phyloP scores from a whole-genome alignment of 2,888 invertebrate species.

The Hirtodrosophila duncani region DNA sequence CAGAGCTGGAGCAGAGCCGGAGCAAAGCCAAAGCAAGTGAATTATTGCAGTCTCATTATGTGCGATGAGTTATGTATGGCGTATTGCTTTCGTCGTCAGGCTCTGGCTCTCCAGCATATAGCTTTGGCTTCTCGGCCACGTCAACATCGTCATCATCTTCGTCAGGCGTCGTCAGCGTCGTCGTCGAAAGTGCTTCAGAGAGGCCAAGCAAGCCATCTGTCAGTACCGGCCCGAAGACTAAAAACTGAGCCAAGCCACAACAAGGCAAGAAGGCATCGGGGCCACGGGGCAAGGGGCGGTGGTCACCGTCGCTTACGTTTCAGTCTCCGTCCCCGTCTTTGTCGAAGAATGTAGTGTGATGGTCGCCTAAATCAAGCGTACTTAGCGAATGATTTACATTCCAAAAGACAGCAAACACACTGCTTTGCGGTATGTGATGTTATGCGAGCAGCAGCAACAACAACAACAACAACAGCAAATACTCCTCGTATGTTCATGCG shows the following conservation, averaged over 20 bases:
- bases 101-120: slow-evolving; percentile 31
- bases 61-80: slow-evolving; percentile 77
- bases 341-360: slow-evolving; percentile 69
- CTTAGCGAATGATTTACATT: slow-evolving; percentile 78
- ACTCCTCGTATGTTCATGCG: no score
- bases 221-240: slow-evolving; percentile 50
- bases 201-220: slow-evolving; percentile 53
- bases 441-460: slow-evolving; percentile 66
- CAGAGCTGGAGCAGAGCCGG: no score
- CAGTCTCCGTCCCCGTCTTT: slow-evolving; percentile 34
- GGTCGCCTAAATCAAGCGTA: slow-evolving; percentile 77
- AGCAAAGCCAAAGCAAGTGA: no score
- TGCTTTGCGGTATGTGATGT: slow-evolving; percentile 76
- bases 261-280: background rate
- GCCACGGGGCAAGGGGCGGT: no score
- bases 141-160: slow-evolving; percentile 49
- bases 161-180: slow-evolving; percentile 13
- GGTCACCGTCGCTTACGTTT: background rate
- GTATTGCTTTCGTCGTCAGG: slow-evolving; percentile 75
- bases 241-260: slow-evolving; percentile 1
- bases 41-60: slow-evolving; percentile 78
- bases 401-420: slow-evolving; percentile 77
- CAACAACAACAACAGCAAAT: slow-evolving; percentile 33
- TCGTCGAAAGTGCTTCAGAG: slow-evolving; percentile 48
- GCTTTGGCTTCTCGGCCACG: slow-evolving; percentile 27